Percentiles rank a stretch among this genome's conserved stretches.
Conservation (phyloP, 2,797 vertebrate species). For the Cyprinella venusta region DNA sequence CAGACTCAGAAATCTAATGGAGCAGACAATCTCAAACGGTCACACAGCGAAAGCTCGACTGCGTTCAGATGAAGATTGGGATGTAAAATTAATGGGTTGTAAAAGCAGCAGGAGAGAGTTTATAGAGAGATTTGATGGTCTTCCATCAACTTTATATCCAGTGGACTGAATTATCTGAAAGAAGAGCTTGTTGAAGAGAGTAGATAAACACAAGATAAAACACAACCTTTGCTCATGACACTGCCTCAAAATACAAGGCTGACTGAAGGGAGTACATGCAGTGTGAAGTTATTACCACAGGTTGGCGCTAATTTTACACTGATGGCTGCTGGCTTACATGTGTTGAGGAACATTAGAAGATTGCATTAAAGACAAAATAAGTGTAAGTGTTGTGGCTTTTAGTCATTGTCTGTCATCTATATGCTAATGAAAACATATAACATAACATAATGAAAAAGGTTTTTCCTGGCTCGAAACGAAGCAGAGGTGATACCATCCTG, state of each 20-base stretch:
- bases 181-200: neutral
- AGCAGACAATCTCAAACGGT: slow-evolving; percentile 35
- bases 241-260: neutral
- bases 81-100: slow-evolving; percentile 31
- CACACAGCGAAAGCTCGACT: slow-evolving; percentile 3
- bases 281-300: slow-evolving; percentile 66
- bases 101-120: slow-evolving; percentile 18
- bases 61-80: slow-evolving; percentile 16
- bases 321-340: neutral
- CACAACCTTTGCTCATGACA: neutral
- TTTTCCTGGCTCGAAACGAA: neutral
- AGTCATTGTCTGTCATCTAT: neutral
- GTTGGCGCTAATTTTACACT: slow-evolving; percentile 64
- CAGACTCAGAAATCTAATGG: slow-evolving; percentile 19
- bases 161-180: neutral
- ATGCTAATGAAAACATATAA: too few species aligned
- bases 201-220: neutral
- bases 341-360: neutral
- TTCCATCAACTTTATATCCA: neutral
- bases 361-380: neutral
- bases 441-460: too few species aligned
- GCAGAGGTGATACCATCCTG: neutral
- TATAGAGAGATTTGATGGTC: slow-evolving; percentile 19
- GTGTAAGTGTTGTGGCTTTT: neutral
- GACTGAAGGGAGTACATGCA: slow-evolving; percentile 29